A percentile compares a stretch with the other conserved stretches of the same genome.
Conservation (phyloP, 2,797 vertebrate genomes). For the Sebastes hubbsi region DNA sequence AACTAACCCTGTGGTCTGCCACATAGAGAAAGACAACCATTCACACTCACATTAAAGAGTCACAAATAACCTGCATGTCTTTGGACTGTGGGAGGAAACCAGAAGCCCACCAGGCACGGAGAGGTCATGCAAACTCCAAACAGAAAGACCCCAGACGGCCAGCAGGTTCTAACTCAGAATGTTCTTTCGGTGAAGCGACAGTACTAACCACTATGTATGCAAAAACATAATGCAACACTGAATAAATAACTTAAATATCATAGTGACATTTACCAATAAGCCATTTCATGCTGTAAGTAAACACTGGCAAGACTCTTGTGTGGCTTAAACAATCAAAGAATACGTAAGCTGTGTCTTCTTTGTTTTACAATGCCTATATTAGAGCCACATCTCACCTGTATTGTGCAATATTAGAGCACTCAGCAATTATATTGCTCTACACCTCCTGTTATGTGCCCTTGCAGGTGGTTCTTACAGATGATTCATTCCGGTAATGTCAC, state of each 20-base stretch:
- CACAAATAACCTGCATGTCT: neutral
- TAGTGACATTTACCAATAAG: neutral
- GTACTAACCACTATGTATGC: neutral
- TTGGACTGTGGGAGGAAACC: neutral
- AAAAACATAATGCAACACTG: neutral
- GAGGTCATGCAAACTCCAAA: neutral
- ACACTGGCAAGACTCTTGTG: neutral
- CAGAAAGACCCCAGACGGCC: neutral
- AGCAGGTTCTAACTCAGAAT: no score
- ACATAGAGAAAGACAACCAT: no score
- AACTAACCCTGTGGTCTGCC: no score
- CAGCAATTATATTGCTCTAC: neutral
- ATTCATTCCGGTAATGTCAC: neutral
- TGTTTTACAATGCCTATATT: conserved; percentile 1
- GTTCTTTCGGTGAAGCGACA: neutral
- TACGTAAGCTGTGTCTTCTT: neutral
- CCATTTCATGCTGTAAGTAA: neutral
- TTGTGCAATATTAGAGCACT: neutral
- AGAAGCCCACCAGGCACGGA: neutral
- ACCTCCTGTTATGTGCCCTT: neutral
- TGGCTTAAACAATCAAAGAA: neutral
- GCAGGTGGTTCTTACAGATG: neutral
- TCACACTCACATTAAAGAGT: no score
- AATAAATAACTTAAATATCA: neutral
- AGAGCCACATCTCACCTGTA: neutral